Conservation (phyloP, 2,888 invertebrate genomes). For the Agelastica alni region DNA sequence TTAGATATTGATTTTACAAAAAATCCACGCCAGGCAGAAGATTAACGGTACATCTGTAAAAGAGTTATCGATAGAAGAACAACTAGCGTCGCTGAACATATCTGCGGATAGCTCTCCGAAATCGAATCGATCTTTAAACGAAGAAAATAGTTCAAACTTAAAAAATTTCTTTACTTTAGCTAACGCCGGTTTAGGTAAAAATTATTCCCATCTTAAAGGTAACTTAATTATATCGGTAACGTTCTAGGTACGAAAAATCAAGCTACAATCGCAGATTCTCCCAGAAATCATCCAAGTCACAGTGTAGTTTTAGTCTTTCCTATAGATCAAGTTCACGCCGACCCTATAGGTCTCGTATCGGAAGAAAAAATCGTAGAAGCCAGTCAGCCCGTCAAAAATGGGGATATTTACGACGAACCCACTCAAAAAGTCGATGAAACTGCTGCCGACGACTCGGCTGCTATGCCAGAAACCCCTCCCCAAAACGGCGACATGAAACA, state of each 20-base stretch:
- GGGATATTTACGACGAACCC: constrained; percentile 34
- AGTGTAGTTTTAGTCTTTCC: constrained; percentile 70
- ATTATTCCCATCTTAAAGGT: not conserved
- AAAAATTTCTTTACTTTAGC: constrained; percentile 44
- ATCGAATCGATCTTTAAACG: constrained; percentile 35
- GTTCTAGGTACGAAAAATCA: constrained; percentile 16
- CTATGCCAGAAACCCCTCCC: constrained; percentile 28
- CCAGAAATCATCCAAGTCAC: constrained; percentile 17
- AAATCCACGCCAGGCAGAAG: constrained; percentile 47
- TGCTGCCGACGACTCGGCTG: constrained; percentile 17
- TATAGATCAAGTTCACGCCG: constrained; percentile 55
- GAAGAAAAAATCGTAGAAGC: constrained; percentile 65
- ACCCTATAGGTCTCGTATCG: constrained; percentile 60
- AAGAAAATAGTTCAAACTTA: constrained; percentile 39
- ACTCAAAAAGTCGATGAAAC: constrained; percentile 26
- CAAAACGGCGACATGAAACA: constrained; percentile 39
- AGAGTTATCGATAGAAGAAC: constrained; percentile 43
- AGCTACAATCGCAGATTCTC: not conserved
- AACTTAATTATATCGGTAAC: too few relatives aligned
- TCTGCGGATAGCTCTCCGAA: constrained; percentile 45
- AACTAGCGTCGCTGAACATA: constrained; percentile 41
- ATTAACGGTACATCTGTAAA: constrained; percentile 40
- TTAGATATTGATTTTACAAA: constrained; percentile 59
- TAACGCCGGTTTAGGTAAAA: constrained; percentile 19
- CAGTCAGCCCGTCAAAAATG: constrained; percentile 49